These are phyloP conservation scores for Lichenostomus cassidix DNA, from an alignment of 2,113 vertebrate species.

Conservation along the genomic window DNA sequence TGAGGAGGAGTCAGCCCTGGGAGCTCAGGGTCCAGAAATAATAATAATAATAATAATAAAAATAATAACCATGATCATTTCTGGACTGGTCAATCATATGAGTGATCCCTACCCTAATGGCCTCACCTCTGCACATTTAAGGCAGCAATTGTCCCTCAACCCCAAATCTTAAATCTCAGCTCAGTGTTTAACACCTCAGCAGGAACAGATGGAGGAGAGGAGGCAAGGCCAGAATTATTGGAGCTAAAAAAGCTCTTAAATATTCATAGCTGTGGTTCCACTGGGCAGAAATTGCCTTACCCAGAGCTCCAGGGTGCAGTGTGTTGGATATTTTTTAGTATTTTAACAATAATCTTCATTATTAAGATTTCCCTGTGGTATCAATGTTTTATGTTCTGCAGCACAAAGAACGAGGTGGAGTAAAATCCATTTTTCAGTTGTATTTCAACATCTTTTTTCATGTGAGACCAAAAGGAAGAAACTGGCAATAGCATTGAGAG, in stretches of 20 bases:
- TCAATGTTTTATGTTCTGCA: background rate
- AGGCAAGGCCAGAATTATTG: background rate
- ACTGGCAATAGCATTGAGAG: background rate
- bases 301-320: background rate
- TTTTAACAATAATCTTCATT: background rate
- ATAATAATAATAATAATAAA: no score
- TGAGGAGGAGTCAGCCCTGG: background rate
- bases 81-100: background rate
- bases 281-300: background rate
- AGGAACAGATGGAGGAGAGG: background rate
- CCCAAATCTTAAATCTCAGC: background rate
- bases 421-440: background rate
- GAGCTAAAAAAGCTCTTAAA: background rate
- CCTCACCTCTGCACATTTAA: accelerated
- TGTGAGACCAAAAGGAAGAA: background rate
- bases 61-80: no score
- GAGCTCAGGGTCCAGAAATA: background rate
- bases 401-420: background rate
- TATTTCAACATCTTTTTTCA: background rate
- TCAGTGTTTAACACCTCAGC: background rate
- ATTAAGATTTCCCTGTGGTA: background rate
- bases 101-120: background rate
- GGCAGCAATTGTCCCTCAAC: background rate
- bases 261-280: background rate
- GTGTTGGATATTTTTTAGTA: background rate